Evolutionary conservation across 2,888 invertebrate species (phyloP), one percentile per base, ranked within the genome.

Genomic region (Dysmachus trigonus): DNA sequence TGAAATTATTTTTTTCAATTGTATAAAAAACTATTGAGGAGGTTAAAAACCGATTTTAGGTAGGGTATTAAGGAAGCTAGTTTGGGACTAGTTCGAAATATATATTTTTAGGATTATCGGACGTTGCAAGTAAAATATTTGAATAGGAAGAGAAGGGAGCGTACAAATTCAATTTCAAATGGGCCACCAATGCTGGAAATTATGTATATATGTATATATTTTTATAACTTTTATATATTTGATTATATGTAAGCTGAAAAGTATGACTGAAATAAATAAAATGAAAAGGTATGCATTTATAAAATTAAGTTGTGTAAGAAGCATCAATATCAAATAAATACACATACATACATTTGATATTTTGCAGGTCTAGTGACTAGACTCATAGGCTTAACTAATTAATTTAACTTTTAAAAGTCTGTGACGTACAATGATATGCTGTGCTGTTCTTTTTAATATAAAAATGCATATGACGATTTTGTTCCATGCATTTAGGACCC

Each of bases 1-100:
- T 96, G 92, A 86, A 89, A 88, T 81, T 33, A 77, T 38, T 41
- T 22, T 41, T 22, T 41, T 4, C 15, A 41, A 27, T 33, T 76
- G 22, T n/a, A 72, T 30, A 73, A 73, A n/a, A 73, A 6, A 73
- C 73, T 33, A 73, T 30, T 31, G 84, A 87, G 86, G 87, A 76
- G n/a, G 8, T 47, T 47, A n/a, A 47, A n/a, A 38, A 38, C 38
- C 47, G 5, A 47, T n/a, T 47, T 47, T 47, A n/a, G 47, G 15
- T 47, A n/a, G 47, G 47, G 47, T 47, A n/a, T 31, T n/a, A n/a
- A n/a, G 38, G 38, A 15, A 15, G 38, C 38, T 41, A 41, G 38
- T n/a, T n/a, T 41, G 38, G 35, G 73, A 15, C 18, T 73, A 73
- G n/a, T 73, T 47, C 62, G 62, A 62, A 62, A 62, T 27, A 62